Conservation (phyloP, 2,888 invertebrate genomes). For the Piscicola geometra region DNA sequence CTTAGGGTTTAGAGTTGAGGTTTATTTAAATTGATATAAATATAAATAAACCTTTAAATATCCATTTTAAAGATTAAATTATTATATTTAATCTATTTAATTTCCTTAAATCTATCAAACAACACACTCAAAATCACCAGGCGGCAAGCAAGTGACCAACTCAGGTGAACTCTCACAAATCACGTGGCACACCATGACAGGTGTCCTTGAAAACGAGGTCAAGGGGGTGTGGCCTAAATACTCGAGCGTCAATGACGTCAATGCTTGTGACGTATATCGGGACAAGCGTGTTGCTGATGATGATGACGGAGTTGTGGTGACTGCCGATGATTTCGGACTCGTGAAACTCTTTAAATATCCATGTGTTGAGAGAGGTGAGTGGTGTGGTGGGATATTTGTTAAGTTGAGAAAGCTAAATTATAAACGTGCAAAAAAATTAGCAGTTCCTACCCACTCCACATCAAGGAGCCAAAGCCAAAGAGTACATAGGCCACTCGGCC, state of each 20-base stretch:
- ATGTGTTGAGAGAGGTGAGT: constrained; percentile 53
- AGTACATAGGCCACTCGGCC: constrained; percentile 57
- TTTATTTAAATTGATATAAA: no score
- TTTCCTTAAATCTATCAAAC: not conserved
- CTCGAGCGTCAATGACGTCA: constrained; percentile 56
- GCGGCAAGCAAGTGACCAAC: constrained; percentile 53
- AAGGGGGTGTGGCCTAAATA: constrained; percentile 57
- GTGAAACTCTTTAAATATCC: constrained; percentile 56
- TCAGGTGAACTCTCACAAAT: constrained; percentile 52
- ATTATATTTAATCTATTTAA: not conserved
- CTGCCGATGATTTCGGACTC: constrained; percentile 56
- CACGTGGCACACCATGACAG: constrained; percentile 54
- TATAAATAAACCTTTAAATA: no score
- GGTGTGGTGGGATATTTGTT: not conserved
- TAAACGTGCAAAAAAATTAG: not conserved
- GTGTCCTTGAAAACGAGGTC: constrained; percentile 55
- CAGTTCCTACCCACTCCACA: constrained; percentile 19
- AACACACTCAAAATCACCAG: constrained; percentile 44
- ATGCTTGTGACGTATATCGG: constrained; percentile 52
- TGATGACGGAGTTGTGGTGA: constrained; percentile 49
- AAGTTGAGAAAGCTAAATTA: not conserved
- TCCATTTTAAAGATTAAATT: no score
- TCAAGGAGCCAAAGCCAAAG: constrained; percentile 56
- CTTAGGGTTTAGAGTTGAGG: no score
- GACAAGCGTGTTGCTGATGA: constrained; percentile 39